Evolutionary conservation across 2,797 vertebrate species (phyloP).

Genomic region (Melanotaenia maccullochi): DNA sequence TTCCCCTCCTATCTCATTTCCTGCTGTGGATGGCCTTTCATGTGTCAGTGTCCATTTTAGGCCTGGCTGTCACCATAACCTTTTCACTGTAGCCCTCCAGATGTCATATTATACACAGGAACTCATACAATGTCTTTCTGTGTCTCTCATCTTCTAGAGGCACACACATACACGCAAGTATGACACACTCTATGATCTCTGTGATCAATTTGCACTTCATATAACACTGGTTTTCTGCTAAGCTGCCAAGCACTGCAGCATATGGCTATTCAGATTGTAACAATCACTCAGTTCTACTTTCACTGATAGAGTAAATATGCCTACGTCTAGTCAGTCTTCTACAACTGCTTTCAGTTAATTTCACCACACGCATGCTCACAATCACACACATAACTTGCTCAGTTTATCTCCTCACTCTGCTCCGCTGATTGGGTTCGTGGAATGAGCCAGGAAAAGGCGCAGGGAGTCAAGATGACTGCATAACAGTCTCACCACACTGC

Average conservation of each 20-base stretch:
- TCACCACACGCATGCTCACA: slow-evolving; percentile 31
- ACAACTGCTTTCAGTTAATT: slow-evolving; percentile 23
- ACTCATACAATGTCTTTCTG: slow-evolving; percentile 38
- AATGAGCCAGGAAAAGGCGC: slow-evolving; percentile 35
- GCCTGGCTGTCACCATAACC: slow-evolving; percentile 71
- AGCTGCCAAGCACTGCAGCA: slow-evolving; percentile 33
- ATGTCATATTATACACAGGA: slow-evolving; percentile 28
- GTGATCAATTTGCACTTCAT: slow-evolving; percentile 41
- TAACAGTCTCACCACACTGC: slow-evolving; percentile 50
- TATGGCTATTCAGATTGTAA: slow-evolving; percentile 59
- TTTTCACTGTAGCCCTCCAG: slow-evolving; percentile 52
- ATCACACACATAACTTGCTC: slow-evolving; percentile 24
- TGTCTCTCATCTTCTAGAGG: slow-evolving; percentile 31
- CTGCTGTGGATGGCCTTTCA: slow-evolving; percentile 76
- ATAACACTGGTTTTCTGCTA: slow-evolving; percentile 31
- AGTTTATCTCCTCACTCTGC: slow-evolving; percentile 45
- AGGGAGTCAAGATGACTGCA: slow-evolving; percentile 38
- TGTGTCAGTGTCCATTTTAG: slow-evolving; percentile 71
- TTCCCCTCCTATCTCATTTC: slow-evolving; percentile 78
- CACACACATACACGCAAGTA: slow-evolving; percentile 24
- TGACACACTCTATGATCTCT: slow-evolving; percentile 39
- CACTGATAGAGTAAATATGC: slow-evolving; percentile 45
- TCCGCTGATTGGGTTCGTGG: slow-evolving; percentile 49
- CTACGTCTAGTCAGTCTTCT: slow-evolving; percentile 60
- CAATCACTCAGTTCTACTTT: slow-evolving; percentile 57